Evolutionary conservation across 2,797 vertebrate genomes (phyloP).

Genomic region (Semaprochilodus insignis): DNA sequence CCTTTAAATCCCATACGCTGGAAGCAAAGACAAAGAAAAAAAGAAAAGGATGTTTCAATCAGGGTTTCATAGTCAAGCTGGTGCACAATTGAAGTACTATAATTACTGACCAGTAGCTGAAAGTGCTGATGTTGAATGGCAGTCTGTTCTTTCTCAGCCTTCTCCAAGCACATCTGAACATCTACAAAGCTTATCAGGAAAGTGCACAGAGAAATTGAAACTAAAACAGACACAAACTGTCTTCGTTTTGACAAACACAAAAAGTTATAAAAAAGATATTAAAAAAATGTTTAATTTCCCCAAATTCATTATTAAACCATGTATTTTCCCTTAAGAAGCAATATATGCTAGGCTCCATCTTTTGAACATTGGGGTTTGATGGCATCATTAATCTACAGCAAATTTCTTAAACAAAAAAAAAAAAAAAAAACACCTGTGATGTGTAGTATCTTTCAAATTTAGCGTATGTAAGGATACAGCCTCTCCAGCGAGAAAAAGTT

Average conservation of each 20-base stretch:
- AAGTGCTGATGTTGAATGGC: constrained; percentile 74
- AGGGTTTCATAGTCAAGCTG: background rate
- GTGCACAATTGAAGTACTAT: background rate
- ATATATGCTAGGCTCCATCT: background rate
- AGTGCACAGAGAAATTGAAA: background rate
- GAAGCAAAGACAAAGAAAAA: constrained; percentile 19
- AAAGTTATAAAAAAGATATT: too few species aligned
- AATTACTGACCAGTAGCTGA: constrained; percentile 83
- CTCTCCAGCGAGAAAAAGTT: constrained; percentile 80
- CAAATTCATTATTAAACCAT: background rate
- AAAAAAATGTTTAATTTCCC: background rate
- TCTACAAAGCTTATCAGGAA: constrained; percentile 78
- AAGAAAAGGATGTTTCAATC: background rate
- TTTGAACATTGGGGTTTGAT: background rate
- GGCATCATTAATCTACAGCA: background rate
- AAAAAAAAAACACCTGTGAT: background rate
- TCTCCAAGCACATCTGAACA: constrained; percentile 71
- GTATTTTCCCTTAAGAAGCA: background rate
- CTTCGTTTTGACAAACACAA: too few species aligned
- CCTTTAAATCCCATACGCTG: constrained; percentile 78
- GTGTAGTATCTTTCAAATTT: background rate
- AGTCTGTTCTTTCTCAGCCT: constrained; percentile 59
- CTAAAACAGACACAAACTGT: background rate
- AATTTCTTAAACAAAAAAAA: too few species aligned
- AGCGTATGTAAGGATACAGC: constrained; percentile 84